These are phyloP conservation scores for Ethmia dodecea DNA, from an alignment of 2,888 invertebrate species.

Conservation along the genomic window DNA sequence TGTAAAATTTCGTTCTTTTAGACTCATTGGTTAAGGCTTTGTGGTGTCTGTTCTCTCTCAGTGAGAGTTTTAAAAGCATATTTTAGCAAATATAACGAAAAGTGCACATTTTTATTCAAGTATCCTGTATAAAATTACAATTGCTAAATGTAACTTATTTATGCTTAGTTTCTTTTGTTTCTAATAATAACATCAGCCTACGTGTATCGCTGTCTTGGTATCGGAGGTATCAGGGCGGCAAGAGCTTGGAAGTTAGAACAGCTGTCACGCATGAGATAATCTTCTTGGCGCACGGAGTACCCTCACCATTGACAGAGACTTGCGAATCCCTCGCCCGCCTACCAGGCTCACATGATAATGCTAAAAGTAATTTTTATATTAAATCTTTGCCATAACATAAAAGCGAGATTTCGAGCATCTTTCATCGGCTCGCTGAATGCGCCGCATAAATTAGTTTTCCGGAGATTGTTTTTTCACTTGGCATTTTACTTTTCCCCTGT, in stretches of 20 bases:
- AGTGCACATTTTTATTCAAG: too few relatives aligned
- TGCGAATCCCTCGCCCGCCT: constrained; percentile 40
- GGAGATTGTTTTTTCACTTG: constrained; percentile 67
- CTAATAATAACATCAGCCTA: too few relatives aligned
- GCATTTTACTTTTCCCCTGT: constrained; percentile 58
- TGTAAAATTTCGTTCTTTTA: too few relatives aligned
- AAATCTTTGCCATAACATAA: constrained; percentile 71
- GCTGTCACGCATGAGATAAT: constrained; percentile 72
- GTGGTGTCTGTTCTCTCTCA: too few relatives aligned
- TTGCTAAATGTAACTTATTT: too few relatives aligned
- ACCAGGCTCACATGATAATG: constrained; percentile 67
- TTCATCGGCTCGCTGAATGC: constrained; percentile 50
- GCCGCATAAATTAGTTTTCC: constrained; percentile 73
- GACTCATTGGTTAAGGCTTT: too few relatives aligned
- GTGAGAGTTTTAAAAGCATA: too few relatives aligned
- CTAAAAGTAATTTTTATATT: constrained; percentile 73
- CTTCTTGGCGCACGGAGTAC: constrained; percentile 40
- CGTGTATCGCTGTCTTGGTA: constrained; percentile 21
- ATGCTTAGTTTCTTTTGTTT: too few relatives aligned
- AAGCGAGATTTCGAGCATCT: constrained; percentile 59
- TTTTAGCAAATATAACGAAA: too few relatives aligned
- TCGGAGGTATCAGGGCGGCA: constrained; percentile 40
- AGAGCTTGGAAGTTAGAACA: constrained; percentile 41
- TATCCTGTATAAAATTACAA: too few relatives aligned
- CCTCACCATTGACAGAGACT: constrained; percentile 43